Evolutionary conservation across 2,797 vertebrate species (phyloP), one percentile per base, ranked within the genome.

Genomic region (Podarcis siculus): DNA sequence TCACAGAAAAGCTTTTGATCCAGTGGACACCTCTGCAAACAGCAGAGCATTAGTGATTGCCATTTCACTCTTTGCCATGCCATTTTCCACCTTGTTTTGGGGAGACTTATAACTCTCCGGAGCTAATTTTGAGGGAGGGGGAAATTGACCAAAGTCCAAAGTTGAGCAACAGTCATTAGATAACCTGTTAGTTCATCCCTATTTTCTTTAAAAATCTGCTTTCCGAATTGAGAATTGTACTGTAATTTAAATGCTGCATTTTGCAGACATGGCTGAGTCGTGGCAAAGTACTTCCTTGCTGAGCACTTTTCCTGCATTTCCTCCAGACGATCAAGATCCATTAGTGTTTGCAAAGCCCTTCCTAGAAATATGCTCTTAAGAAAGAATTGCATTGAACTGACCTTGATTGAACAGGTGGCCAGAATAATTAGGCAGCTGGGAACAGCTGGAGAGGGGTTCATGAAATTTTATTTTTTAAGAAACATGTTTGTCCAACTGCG

Each of bases 401-500:
- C n/a, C n/a, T 87, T 32, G 10, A 78, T 92, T 55, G 49, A 55
- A 55, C 49, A 55, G 49, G 49, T 55, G 49, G 49, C 13, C 49
- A 91, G 23, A 93, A 58, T 3, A 84, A 66, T 93, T 90, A 58
- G 66, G 72, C 92, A 93, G 93, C 25, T 55, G 49, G 49, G 49
- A 55, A 55, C 49, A 55, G 49, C 49, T 55, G 49, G 13, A 55
- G 49, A 55, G 49, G 49, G 49, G 49, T 55, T 15, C 49, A 4
- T 85, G 7, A 30, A 58, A n/a, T n/a, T 21, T 17, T 3, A 39
- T 25, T 39, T n/a, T 27, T 93, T 90, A 83, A 61, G 69, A 88
- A 91, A 86, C 88, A 17, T 87, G 87, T 86, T 92, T 95, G 71
- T 90, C 94, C 13, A 87, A 87, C 88, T 92, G 71, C 90, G 67